Base-by-base conservation (phyloP, 2,888 invertebrate species). In the Drosophila seclusa region DNA sequence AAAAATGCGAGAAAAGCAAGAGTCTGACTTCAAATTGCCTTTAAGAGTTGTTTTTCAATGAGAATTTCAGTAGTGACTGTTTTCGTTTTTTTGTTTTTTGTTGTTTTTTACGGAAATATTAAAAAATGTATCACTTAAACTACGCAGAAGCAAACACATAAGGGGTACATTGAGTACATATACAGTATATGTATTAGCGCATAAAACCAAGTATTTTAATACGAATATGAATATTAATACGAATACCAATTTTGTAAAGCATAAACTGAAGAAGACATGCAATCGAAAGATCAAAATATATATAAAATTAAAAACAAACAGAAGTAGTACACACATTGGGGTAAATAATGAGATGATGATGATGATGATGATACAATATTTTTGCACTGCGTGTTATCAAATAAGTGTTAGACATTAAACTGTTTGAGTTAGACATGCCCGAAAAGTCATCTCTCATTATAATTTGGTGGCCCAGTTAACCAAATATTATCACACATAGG, bases 11-110 rank as follows among this genome's bases (percentile, higher is more conserved):
- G 76, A 65, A 77, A 91, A 89, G 92, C 87, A 91, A 92, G 87
- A 91, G 91, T 91, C 91, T 91, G 91, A 91, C 87, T 91, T 91
- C 83, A 86, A 92, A 91, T 91, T 91, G 92, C 91, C 91, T 91
- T 91, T 83, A 91, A 88, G 49, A 78, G 63, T 90, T 86, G 84
- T 91, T 91, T 91, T 91, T 69, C 65, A 75, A 29, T 40, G 27
- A 40, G 40, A 84, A 83, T 74, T 85, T 87, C 78, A 71, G 68
- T 78, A 82, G 76, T 61, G 48, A 60, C 34, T 45, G 8, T 16
- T 59, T 49, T 50, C 27, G 31, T 69, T 32, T 68, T 65, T 63
- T 70, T 71, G 65, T 29, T 21, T 29, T 55, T 24, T 27, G 27
- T 27, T 27, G 27, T 71, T 74, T 83, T 78, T 73, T 60, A 60